Evolutionary conservation across 2,113 vertebrate species (phyloP), one percentile per base, ranked within the genome.

Genomic region (Oenanthe oenanthe): DNA sequence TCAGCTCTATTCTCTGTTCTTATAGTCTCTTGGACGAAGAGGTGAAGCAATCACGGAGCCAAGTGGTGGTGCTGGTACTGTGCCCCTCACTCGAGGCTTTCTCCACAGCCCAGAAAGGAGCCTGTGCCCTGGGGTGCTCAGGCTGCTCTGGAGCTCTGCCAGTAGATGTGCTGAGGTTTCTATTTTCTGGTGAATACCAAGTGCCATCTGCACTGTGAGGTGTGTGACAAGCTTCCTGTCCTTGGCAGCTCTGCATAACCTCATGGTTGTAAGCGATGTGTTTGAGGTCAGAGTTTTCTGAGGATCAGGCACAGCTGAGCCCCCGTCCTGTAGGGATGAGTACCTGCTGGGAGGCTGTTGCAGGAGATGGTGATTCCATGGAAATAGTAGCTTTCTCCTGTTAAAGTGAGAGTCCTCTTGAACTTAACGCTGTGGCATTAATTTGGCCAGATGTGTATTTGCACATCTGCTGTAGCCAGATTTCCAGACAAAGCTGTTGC

Each of bases 401-500:
- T 68, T 75, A 43, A 67, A 80, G 66, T 86, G 56, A 83, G 61
- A 91, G 84, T 88, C 54, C 57, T 75, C 29, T 54, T 96, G 62
- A 95, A 77, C 38, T 79, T 85, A 56, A 62, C 43, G 31, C 67
- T 9, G 25, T 58, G 51, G 42, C 56, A 80, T 91, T 86, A 77
- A 73, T 89, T 95, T 91, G 92, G 58, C 67, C 50, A 83, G 82
- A 67, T 31, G 54, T 21, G 6, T 54, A 61, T 58, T 36, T 60
- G 50, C 58, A 38, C 24, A 21, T 63, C 80, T 57, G 34, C 85
- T 89, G 43, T 26, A 78, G 74, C 26, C 71, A 82, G 57, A 84
- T 63, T 93, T 81, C 79, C 80, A 94, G 76, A 62, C 67, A 85
- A 85, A 89, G 65, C 56, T 61, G 57, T 74, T 88, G 31, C 62